Evolutionary conservation across 1,140 invertebrate species (phyloP), one percentile per base, ranked within the genome.

Genomic region (Streblospio benedicti): DNA sequence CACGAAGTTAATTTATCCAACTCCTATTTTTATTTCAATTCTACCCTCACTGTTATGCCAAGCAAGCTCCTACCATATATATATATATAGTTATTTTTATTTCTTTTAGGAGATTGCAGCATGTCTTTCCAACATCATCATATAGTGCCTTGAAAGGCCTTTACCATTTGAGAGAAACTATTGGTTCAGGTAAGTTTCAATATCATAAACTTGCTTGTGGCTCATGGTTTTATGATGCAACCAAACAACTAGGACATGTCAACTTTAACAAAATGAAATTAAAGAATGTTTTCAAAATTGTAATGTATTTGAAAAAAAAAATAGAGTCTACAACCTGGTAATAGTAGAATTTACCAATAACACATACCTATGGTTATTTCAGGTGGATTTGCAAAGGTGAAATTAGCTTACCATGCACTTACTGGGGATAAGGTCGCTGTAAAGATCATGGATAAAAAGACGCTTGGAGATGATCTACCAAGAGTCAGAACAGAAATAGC

Each of bases 361-460:
- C n/a, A n/a, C 0, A 6, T 5, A 28, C n/a, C 20, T 51, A 20
- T 56, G 38, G 20, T 38, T 9, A 9, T 66, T 69, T 55, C 61
- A 81, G 81, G 87, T 57, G 88, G 88, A 28, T 91, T 90, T 76
- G 87, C 85, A 0, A 89, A 89, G 80, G 89, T 91, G 4, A 88
- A 89, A 69, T 75, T 88, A 27, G 89, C 84, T 1, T 87, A 83
- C 14, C 89, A 91, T 77, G 65, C 85, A 12, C 74, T 86, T 2
- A 90, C 89, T 41, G 86, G 86, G 38, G 86, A 89, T 69, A 87
- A 88, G 72, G 88, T 91, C 54, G 89, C 89, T n/a, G 83, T 91
- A 54, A 91, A 91, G 80, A 88, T 90, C 32, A 89, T 91, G 83
- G 85, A 90, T 63, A 91, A 91, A 76, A 76, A 77, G 53, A 72